Percentiles rank a stretch among this genome's conserved stretches.
Evolutionary conservation across 1,140 invertebrate species (phyloP).

Genomic region (Brachionus plicatilis): DNA sequence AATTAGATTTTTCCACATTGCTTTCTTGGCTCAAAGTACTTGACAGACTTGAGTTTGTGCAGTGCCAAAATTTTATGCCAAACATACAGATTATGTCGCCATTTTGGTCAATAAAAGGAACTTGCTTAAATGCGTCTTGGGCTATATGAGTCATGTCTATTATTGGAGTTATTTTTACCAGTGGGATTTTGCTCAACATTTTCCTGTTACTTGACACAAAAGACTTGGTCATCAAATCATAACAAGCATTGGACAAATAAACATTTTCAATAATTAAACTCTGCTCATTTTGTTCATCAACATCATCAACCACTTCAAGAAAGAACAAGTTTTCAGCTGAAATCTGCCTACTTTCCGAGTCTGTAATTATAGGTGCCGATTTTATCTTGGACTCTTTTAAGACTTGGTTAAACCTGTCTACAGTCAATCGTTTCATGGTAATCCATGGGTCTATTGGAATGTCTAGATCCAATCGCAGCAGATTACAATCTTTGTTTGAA

Average conservation of each 20-base stretch:
- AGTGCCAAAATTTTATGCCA: constrained; percentile 6
- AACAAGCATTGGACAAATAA: background rate
- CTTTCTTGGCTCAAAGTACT: background rate
- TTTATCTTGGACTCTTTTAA: background rate
- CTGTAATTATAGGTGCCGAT: background rate
- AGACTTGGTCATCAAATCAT: constrained; percentile 11
- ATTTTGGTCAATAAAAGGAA: background rate
- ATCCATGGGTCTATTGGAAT: background rate
- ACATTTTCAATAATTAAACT: background rate
- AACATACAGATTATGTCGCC: background rate
- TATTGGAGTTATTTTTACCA: background rate
- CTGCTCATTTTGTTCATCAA: background rate
- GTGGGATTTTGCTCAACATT: background rate
- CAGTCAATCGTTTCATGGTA: background rate
- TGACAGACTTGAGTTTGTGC: background rate
- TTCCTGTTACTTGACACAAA: background rate
- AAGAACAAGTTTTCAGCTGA: background rate
- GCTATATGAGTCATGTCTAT: background rate
- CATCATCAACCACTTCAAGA: background rate
- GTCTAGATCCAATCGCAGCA: background rate
- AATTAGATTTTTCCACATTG: background rate
- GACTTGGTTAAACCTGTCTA: background rate
- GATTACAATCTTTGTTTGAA: background rate
- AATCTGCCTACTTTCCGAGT: background rate
- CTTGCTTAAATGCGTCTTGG: background rate